Conservation (phyloP, 2,888 invertebrate genomes). For the Hirtodrosophila cameraria region DNA sequence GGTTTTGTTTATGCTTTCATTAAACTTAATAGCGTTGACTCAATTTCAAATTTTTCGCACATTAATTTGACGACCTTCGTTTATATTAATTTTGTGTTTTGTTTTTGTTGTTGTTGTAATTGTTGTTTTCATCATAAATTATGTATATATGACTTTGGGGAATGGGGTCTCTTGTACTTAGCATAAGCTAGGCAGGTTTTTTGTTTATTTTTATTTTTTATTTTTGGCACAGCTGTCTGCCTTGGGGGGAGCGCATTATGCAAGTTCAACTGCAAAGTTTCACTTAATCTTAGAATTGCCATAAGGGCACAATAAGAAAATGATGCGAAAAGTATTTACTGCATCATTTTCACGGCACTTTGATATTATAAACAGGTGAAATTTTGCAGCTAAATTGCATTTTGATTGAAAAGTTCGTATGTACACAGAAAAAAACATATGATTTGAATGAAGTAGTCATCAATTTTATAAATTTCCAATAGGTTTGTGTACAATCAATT, state of each 20-base stretch:
- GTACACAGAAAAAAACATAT: too few relatives aligned
- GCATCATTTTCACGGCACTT: slow-evolving; percentile 19
- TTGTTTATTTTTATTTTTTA: too few relatives aligned
- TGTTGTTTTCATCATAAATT: slow-evolving; percentile 17
- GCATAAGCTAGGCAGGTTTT: slow-evolving; percentile 30
- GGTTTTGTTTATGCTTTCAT: slow-evolving; percentile 34
- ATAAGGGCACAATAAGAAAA: slow-evolving; percentile 2
- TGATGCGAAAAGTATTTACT: not conserved
- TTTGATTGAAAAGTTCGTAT: slow-evolving; percentile 12
- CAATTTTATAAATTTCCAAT: too few relatives aligned
- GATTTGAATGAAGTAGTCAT: too few relatives aligned
- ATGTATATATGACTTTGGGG: slow-evolving; percentile 10
- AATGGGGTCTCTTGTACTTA: slow-evolving; percentile 27
- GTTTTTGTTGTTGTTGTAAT: slow-evolving; percentile 41
- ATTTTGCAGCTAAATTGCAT: slow-evolving; percentile 24
- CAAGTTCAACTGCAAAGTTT: slow-evolving; percentile 43
- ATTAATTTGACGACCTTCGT: slow-evolving; percentile 57
- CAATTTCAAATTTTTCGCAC: slow-evolving; percentile 60
- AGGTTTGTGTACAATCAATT: too few relatives aligned
- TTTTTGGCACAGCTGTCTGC: slow-evolving; percentile 33
- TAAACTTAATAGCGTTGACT: slow-evolving; percentile 43
- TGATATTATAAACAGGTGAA: slow-evolving; percentile 24
- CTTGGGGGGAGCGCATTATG: slow-evolving; percentile 49
- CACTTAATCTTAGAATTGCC: slow-evolving; percentile 55
- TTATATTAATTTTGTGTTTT: slow-evolving; percentile 3